Base-by-base conservation (phyloP, 2,113 vertebrate species). In the Agapornis roseicollis region DNA sequence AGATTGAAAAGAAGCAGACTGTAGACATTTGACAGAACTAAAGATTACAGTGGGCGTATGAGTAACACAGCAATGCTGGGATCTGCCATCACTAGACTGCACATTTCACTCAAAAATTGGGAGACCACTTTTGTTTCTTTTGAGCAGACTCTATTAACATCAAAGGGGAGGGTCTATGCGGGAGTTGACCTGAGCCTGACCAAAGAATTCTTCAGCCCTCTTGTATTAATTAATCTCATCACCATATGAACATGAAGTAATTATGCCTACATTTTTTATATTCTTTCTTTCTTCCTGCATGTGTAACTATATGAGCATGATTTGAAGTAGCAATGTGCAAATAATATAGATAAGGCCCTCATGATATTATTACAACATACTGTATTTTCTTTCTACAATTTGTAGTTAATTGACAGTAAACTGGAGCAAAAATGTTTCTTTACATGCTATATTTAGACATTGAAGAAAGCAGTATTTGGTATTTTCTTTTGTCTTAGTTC, bases 21-120 rank as follows among this genome's bases (percentile, higher is more conserved):
- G 46, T 47, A 33, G 20, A 20, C 17, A 18, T 65, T 25, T 25
- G 37, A 52, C 28, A 55, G 50, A 42, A 37, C 23, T 39, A 66
- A 71, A 50, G 22, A 11, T 71, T 69, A 23, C 19, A 50, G 13
- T 28, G 29, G 6, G 1, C 9, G 4, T 15, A 46, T 44, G 37
- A n/a, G 7, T 13, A 46, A 46, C 15, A 6, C 6, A 52, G 6
- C 13, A 41, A 7, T 3, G 4, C 1, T 8, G 29, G 17, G 7
- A 28, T 66, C 44, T 4, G 12, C 9, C 39, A n/a, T 52, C 52
- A n/a, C 24, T 66, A 14, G 28, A 25, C 44, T 73, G 52, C 20
- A 73, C 24, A 11, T 7, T 18, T 60, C 14, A 35, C 11, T 53
- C 46, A 50, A 35, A 60, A 79, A 64, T 3, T 1, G 1, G 17